Percentiles rank a stretch among this genome's conserved stretches.
Evolutionary conservation across 2,797 vertebrate genomes (phyloP).

Genomic region (Hozukius guyotensis): DNA sequence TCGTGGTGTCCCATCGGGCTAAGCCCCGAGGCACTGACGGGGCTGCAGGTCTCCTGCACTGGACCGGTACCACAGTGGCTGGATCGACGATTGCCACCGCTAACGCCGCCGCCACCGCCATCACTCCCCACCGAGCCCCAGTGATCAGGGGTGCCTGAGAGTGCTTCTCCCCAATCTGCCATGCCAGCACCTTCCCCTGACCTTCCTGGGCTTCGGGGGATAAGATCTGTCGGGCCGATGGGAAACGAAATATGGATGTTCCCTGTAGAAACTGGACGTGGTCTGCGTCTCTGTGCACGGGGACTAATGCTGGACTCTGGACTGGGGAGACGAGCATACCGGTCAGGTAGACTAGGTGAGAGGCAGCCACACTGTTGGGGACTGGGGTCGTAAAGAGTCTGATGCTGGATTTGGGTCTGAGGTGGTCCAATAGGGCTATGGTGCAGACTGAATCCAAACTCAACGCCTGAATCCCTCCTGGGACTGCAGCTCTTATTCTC

Average conservation of each 20-base stretch:
- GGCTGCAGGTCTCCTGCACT: slow-evolving; percentile 34
- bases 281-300: slow-evolving; percentile 85
- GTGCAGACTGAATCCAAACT: slow-evolving; percentile 72
- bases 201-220: slow-evolving; percentile 73
- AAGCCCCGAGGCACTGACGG: slow-evolving; percentile 22
- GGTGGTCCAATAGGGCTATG: slow-evolving; percentile 62
- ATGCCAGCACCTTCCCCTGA: slow-evolving; percentile 45
- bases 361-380: slow-evolving; percentile 33
- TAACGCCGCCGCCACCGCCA: not conserved
- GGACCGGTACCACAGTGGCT: slow-evolving; percentile 62
- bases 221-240: slow-evolving; percentile 85
- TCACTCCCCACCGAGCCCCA: slow-evolving; percentile 24
- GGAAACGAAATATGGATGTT: slow-evolving; percentile 91
- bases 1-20: slow-evolving; percentile 47
- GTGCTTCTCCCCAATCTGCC: slow-evolving; percentile 40
- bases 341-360: slow-evolving; percentile 61
- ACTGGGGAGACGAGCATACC: slow-evolving; percentile 81
- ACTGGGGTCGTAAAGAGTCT: slow-evolving; percentile 25
- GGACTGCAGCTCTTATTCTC: slow-evolving; percentile 82
- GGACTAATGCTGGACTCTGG: slow-evolving; percentile 86
- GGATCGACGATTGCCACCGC: slow-evolving; percentile 29
- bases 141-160: slow-evolving; percentile 22
- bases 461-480: slow-evolving; percentile 3
- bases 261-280: slow-evolving; percentile 89
- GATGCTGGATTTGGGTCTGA: slow-evolving; percentile 46